Conservation (phyloP, 1,140 invertebrate species). For the Anthonomus grandis region DNA sequence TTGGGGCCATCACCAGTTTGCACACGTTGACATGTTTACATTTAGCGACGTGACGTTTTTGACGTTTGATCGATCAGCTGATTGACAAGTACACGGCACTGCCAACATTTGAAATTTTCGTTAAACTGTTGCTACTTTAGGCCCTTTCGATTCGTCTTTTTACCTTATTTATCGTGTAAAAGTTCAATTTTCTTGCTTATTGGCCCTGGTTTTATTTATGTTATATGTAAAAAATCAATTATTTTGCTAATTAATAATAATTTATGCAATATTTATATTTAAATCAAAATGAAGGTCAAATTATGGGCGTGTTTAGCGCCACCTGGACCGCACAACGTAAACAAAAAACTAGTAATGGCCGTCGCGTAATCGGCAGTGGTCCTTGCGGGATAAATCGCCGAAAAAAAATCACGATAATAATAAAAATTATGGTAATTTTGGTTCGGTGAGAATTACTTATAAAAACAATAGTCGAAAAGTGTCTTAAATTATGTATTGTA, state of each 20-base stretch:
- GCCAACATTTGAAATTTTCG: no score
- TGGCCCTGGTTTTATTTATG: no score
- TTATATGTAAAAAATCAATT: no score
- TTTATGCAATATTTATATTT: no score
- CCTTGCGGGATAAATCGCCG: conserved; percentile 30
- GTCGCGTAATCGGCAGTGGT: conserved; percentile 43
- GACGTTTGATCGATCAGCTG: conserved; percentile 3
- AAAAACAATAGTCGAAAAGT: conserved; percentile 44
- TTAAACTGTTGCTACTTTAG: no score
- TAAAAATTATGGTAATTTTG: conserved; percentile 46
- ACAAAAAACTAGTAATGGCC: conserved; percentile 46
- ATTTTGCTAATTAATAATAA: no score
- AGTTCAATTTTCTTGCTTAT: no score
- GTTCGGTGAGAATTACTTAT: conserved; percentile 50
- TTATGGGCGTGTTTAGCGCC: conserved; percentile 25
- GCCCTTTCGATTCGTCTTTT: no score
- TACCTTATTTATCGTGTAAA: no score
- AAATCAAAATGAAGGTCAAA: no score
- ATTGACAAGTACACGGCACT: not conserved
- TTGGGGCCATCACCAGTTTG: not conserved
- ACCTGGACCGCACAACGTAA: conserved; percentile 35
- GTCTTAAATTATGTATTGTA: conserved; percentile 49
- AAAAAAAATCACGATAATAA: conserved; percentile 23
- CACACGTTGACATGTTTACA: conserved; percentile 25
- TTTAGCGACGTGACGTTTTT: not conserved